Evolutionary conservation across 2,888 invertebrate species (phyloP).

Genomic region (Spatulosminthurus flaviceps): DNA sequence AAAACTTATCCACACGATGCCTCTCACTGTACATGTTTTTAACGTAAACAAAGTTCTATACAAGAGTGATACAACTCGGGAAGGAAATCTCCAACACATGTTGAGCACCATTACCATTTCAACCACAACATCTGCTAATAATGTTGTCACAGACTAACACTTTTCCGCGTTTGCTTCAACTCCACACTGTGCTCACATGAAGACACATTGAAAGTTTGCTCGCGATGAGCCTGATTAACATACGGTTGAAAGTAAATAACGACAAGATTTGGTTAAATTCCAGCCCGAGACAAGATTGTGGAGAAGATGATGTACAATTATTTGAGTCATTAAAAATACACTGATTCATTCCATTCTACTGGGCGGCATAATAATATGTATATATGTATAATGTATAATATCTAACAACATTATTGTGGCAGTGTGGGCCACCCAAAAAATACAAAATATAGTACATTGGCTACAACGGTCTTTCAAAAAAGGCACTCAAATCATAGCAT

Average conservation of each 20-base stretch:
- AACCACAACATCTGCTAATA: too few relatives aligned
- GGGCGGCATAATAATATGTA: conserved; percentile 18
- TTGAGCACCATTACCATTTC: too few relatives aligned
- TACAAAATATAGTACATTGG: conserved; percentile 11
- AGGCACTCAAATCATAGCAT: conserved; percentile 43
- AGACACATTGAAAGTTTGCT: too few relatives aligned
- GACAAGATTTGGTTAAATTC: neutral
- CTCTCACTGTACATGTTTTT: neutral
- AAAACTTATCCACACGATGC: neutral
- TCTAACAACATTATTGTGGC: conserved; percentile 18
- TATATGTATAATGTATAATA: too few relatives aligned
- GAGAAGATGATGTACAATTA: neutral
- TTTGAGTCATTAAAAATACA: conserved; percentile 27
- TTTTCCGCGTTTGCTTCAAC: neutral
- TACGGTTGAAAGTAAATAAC: too few relatives aligned
- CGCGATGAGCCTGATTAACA: too few relatives aligned
- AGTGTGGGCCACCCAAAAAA: neutral
- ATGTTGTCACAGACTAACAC: too few relatives aligned
- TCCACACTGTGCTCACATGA: too few relatives aligned
- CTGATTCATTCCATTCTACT: conserved; percentile 48
- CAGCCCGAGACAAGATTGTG: neutral
- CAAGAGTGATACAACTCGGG: neutral
- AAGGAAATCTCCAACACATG: too few relatives aligned
- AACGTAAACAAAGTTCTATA: neutral
- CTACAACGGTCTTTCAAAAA: conserved; percentile 39